Conservation (phyloP, 2,113 vertebrate species). For the Dipodomys stephensi region DNA sequence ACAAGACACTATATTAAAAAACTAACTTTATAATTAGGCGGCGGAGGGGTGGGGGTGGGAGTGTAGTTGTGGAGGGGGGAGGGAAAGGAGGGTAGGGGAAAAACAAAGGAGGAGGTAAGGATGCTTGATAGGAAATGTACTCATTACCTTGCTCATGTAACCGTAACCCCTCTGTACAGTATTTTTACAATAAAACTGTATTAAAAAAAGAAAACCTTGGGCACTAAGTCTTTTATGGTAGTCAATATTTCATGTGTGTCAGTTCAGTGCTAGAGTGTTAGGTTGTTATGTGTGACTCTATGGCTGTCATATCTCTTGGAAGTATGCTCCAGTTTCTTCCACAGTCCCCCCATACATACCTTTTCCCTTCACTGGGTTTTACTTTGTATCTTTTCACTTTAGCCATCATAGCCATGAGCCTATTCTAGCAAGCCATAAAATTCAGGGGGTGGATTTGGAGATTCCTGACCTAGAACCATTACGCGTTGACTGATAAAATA, state of each 20-base stretch:
- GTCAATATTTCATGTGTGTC: neutral
- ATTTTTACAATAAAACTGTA: no score
- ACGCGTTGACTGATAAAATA: constrained; percentile 18
- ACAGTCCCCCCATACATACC: neutral
- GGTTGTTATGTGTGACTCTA: neutral
- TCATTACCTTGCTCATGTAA: no score
- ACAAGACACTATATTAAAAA: no score
- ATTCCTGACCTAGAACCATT: neutral
- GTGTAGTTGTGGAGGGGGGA: no score
- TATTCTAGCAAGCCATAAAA: neutral
- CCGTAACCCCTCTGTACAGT: no score
- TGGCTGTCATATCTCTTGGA: neutral
- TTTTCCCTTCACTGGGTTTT: constrained; percentile 40
- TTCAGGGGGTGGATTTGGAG: neutral
- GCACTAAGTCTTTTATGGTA: neutral
- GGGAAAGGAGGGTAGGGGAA: no score
- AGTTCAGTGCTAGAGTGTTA: neutral
- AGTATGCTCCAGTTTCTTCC: neutral
- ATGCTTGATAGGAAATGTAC: no score
- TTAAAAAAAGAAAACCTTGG: neutral
- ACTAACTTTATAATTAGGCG: no score
- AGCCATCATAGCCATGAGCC: neutral
- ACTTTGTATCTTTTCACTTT: neutral
- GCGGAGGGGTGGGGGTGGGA: no score
- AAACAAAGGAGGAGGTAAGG: no score